These are phyloP conservation scores for Anarrhichthys ocellatus DNA, from an alignment of 2,113 vertebrate species.

Conservation along the genomic window DNA sequence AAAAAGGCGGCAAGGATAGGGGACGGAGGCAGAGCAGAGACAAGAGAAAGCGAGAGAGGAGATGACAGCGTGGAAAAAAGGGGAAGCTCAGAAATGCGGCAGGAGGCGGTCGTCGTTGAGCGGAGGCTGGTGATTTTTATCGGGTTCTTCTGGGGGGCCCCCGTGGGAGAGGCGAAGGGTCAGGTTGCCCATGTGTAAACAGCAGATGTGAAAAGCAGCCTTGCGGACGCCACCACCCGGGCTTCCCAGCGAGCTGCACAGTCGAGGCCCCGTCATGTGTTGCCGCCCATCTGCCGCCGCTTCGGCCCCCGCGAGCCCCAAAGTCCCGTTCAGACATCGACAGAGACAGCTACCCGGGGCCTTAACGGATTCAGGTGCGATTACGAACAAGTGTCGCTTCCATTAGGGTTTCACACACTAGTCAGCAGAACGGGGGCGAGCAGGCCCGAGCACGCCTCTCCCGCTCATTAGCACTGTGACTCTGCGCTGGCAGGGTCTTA, in stretches of 20 bases:
- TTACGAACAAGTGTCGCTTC: slow-evolving; percentile 72
- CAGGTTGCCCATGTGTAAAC: slow-evolving; percentile 74
- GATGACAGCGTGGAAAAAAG: slow-evolving; percentile 22
- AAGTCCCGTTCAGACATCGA: slow-evolving; percentile 67
- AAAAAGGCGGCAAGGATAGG: slow-evolving; percentile 2
- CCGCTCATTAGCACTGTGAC: slow-evolving; percentile 76
- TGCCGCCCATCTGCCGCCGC: slow-evolving; percentile 70
- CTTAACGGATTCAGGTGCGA: slow-evolving; percentile 69
- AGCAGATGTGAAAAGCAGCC: slow-evolving; percentile 75
- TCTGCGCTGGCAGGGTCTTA: slow-evolving; percentile 72
- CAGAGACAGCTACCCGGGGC: slow-evolving; percentile 67
- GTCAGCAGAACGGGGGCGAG: slow-evolving; percentile 64
- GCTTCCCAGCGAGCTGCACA: slow-evolving; percentile 60
- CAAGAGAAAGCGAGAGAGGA: slow-evolving; percentile 27
- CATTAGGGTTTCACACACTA: slow-evolving; percentile 72
- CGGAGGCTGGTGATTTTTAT: slow-evolving; percentile 53
- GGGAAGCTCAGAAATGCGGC: slow-evolving; percentile 21
- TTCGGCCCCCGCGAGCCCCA: slow-evolving; percentile 55
- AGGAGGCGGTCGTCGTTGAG: slow-evolving; percentile 44
- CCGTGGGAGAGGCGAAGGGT: slow-evolving; percentile 59
- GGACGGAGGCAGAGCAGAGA: not conserved
- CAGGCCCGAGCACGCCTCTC: slow-evolving; percentile 67
- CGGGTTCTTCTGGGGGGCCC: slow-evolving; percentile 31
- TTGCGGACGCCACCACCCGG: slow-evolving; percentile 51
- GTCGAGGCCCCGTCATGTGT: slow-evolving; percentile 53